Evolutionary conservation across 2,888 invertebrate genomes (phyloP).

Genomic region (Copidosoma aretas): DNA sequence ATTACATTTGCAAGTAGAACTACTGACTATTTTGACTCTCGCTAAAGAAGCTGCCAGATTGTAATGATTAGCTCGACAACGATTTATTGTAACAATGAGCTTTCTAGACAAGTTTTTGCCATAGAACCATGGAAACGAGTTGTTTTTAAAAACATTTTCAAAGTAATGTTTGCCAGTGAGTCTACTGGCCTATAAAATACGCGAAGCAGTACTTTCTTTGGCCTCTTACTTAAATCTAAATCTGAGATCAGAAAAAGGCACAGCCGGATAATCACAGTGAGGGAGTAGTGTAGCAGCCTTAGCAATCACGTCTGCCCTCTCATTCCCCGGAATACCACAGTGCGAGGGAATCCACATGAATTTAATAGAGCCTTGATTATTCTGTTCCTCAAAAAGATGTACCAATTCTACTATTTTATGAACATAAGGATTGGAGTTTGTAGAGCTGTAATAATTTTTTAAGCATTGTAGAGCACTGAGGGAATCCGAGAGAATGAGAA

Average conservation of each 20-base stretch:
- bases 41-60: slow-evolving; percentile 6
- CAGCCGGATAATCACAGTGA: neutral
- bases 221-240: neutral
- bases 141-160: neutral
- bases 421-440: neutral
- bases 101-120: neutral
- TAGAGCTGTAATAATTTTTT: neutral
- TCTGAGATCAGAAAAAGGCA: neutral
- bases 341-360: neutral
- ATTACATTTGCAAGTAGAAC: neutral
- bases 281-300: neutral
- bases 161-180: neutral
- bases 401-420: neutral
- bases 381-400: neutral
- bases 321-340: neutral
- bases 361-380: neutral
- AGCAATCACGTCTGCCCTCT: neutral
- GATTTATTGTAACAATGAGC: neutral
- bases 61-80: slow-evolving; percentile 10
- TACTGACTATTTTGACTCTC: slow-evolving; percentile 6
- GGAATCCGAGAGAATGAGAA: neutral
- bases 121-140: neutral
- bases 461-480: neutral
- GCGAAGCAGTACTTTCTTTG: neutral
- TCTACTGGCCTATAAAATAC: neutral